Base-by-base conservation (phyloP, 1,140 invertebrate genomes). In the Meteorus sp. region DNA sequence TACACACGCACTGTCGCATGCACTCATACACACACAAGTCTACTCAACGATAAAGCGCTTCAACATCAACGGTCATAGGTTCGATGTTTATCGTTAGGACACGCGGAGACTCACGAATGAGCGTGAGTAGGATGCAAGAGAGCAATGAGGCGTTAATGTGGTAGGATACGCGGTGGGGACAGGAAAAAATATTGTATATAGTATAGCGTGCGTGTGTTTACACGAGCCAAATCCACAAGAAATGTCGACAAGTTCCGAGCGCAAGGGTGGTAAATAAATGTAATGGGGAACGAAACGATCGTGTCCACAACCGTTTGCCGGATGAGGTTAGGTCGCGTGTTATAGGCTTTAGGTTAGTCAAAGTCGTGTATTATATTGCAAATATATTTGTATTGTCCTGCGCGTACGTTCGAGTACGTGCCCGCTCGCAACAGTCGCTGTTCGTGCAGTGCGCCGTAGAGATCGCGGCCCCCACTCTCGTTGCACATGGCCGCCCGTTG, bases 381-480 rank as follows among this genome's bases (percentile, higher is more conserved):
- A n/a, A n/a, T n/a, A n/a, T n/a, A n/a, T 44, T 37, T 39, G 37
- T 22, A 52, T 53, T 52, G 59, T 60, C 52, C 59, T 47, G 53
- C 59, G 63, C 64, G 65, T 48, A n/a, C n/a, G n/a, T n/a, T n/a
- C n/a, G n/a, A 45, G 43, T 57, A 65, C 67, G 65, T 69, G 67
- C 65, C 67, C 55, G n/a, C n/a, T 64, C 62, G 47, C 64, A 70
- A 66, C 69, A 71, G 69, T 68, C 56, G 65, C 62, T 68, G 65
- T 68, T 37, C 63, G 56, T 73, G 62, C 66, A 68, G 66, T 65
- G 68, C 63, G 62, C 63, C n/a, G n/a, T n/a, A n/a, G 61, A 43
- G 59, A 57, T 54, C 20, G 48, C 11, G 35, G 41, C 37, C 45
- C 19, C 35, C 60, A 25, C 61, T 19, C 43, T 8, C 7, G 44